Conservation (phyloP, 2,797 vertebrate genomes). For the Crypturellus tataupa region DNA sequence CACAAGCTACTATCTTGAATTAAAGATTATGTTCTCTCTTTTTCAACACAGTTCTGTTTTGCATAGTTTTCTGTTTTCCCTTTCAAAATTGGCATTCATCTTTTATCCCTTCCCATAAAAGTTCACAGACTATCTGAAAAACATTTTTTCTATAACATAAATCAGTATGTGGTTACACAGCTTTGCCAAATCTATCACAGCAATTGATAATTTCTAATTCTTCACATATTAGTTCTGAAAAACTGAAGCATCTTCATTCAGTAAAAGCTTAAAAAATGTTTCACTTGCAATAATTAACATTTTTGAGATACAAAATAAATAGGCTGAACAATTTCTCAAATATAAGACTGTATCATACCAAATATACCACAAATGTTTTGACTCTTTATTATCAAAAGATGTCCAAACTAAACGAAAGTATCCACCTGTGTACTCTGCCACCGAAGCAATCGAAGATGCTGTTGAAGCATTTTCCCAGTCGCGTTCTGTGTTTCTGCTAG, state of each 20-base stretch:
- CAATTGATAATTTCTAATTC: too few relatives aligned
- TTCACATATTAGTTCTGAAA: too few relatives aligned
- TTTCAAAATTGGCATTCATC: neutral
- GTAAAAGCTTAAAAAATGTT: fast-evolving
- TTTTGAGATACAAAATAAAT: neutral
- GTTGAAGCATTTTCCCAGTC: slow-evolving; percentile 99
- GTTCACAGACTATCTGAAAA: neutral
- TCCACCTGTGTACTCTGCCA: slow-evolving; percentile 96
- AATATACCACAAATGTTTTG: neutral
- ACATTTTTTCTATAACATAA: neutral
- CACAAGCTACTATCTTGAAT: neutral
- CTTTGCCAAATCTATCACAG: neutral
- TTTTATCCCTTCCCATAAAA: neutral
- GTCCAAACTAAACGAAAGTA: neutral
- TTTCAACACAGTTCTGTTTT: neutral
- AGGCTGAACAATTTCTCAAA: neutral
- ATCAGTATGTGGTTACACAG: neutral
- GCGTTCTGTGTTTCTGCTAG: slow-evolving; percentile 90
- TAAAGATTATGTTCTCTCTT: neutral
- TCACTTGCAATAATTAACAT: neutral
- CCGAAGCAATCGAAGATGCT: slow-evolving; percentile 94
- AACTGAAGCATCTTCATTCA: neutral
- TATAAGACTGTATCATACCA: neutral
- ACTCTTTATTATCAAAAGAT: neutral
- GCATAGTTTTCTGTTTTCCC: too few relatives aligned